Evolutionary conservation across 2,797 vertebrate species (phyloP).

Genomic region (Hipposideros larvatus): DNA sequence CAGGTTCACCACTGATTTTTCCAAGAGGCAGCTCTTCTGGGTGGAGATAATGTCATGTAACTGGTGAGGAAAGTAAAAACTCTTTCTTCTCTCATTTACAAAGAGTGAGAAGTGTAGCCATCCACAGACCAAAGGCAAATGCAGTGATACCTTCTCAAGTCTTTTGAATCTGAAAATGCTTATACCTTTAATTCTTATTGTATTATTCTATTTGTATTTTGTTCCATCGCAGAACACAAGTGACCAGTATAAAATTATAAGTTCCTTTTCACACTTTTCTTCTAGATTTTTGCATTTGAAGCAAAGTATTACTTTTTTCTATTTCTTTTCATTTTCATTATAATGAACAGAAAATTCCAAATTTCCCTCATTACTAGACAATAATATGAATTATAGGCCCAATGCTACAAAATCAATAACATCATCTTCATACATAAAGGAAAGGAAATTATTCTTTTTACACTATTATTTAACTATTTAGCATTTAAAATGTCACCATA

Average conservation of each 20-base stretch:
- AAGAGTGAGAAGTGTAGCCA: background rate
- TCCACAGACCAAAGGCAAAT: background rate
- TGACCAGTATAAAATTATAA: background rate
- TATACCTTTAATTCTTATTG: background rate
- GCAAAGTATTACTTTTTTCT: background rate
- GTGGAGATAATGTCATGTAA: background rate
- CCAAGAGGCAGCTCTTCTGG: background rate
- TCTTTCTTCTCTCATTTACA: background rate
- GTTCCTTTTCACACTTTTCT: background rate
- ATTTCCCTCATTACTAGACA: background rate
- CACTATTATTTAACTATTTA: background rate
- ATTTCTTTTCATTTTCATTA: conserved; percentile 26
- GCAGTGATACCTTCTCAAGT: background rate
- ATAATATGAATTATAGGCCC: background rate
- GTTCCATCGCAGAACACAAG: background rate
- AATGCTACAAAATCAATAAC: background rate
- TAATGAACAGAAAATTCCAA: background rate
- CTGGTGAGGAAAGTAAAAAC: background rate
- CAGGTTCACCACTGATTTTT: background rate
- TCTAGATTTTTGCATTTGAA: conserved; percentile 14
- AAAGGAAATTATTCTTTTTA: background rate
- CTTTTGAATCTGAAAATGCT: background rate
- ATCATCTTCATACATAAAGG: background rate
- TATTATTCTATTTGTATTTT: background rate
- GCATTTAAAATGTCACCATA: background rate